Evolutionary conservation across 2,113 vertebrate species (phyloP).

Genomic region (Trichomycterus rosablanca): DNA sequence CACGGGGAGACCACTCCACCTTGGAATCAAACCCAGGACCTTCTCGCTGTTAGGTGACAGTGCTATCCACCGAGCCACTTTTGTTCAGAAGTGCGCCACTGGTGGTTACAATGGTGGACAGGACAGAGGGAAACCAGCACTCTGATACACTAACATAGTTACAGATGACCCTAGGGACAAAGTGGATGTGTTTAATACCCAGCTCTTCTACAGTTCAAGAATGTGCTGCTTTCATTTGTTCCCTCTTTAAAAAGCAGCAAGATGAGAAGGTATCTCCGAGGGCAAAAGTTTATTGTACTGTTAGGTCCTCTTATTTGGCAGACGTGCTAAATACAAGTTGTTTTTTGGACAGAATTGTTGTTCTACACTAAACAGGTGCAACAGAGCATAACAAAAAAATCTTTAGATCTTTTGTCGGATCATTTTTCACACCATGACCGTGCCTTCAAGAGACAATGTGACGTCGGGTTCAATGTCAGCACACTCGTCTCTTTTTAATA

Average conservation of each 20-base stretch:
- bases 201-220: too few species aligned
- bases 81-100: too few species aligned
- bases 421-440: conserved; percentile 16
- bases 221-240: too few species aligned
- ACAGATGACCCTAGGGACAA: too few species aligned
- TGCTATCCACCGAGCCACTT: too few species aligned
- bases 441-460: conserved; percentile 18
- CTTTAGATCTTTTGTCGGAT: conserved; percentile 16
- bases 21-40: too few species aligned
- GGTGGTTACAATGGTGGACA: too few species aligned
- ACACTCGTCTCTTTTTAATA: conserved; percentile 10
- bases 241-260: background rate
- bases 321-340: background rate
- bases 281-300: conserved; percentile 12
- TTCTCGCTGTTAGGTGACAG: too few species aligned
- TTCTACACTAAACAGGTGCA: conserved; percentile 2
- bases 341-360: conserved; percentile 1
- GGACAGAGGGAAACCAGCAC: too few species aligned
- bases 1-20: too few species aligned
- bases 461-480: conserved; percentile 18
- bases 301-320: background rate
- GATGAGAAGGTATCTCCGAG: background rate
- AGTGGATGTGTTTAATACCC: too few species aligned
- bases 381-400: background rate
- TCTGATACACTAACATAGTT: too few species aligned